phyloP scores from a whole-genome alignment of 1,140 invertebrate genomes.

The Heterodera schachtii region DNA sequence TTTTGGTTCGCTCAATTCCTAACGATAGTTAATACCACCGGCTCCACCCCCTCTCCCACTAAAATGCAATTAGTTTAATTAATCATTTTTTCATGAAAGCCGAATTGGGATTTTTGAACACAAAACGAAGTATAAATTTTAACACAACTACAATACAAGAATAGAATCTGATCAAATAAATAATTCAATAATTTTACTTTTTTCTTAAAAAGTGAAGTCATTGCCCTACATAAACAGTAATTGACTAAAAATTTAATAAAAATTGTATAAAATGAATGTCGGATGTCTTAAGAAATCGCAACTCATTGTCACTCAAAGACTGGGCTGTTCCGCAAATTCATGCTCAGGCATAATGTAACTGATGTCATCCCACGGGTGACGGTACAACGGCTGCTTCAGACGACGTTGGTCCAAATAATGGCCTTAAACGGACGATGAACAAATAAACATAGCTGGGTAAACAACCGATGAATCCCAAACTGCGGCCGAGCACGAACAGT shows the following conservation, averaged over 20 bases:
- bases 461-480: constrained; percentile 94
- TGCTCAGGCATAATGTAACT: constrained; percentile 88
- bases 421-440: constrained; percentile 70
- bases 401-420: constrained; percentile 98
- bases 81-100: background rate
- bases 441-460: constrained; percentile 24
- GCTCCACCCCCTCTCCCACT: too few species aligned
- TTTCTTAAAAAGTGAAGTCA: too few species aligned
- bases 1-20: too few species aligned
- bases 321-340: constrained; percentile 28
- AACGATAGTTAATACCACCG: too few species aligned
- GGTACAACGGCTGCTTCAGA: constrained; percentile 95
- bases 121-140: background rate
- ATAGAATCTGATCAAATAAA: background rate
- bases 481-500: constrained; percentile 93
- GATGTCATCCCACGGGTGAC: constrained; percentile 99
- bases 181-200: too few species aligned
- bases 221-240: background rate
- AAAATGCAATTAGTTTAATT: background rate
- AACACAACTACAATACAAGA: background rate
- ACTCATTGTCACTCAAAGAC: constrained; percentile 18
- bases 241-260: background rate
- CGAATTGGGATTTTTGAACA: background rate
- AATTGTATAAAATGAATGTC: background rate
- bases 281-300: background rate